Base-by-base conservation (phyloP, 2,113 vertebrate genomes). In the Corythornis madagascariensis region DNA sequence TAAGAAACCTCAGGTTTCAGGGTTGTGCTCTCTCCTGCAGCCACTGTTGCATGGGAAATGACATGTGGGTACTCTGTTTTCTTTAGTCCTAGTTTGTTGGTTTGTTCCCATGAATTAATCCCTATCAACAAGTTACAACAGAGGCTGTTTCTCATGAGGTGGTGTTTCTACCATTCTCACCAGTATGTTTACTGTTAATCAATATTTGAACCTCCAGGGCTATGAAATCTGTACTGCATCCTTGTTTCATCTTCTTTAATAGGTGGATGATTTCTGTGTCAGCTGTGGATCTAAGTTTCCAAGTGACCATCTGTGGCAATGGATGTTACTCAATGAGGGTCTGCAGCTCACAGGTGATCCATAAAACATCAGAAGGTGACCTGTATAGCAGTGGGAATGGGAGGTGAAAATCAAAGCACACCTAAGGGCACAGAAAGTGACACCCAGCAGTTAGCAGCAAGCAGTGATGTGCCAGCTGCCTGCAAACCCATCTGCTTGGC, bases 201-300 rank as follows among this genome's bases (percentile, higher is more conserved):
- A 67, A 92, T 95, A 92, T 81, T 75, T 78, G 60, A 95, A 75
- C 69, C 76, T 86, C 83, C 35, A 72, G 65, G 70, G 86, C 53
- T 94, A 57, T 0, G 1, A 67, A 90, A 86, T 78, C 76, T 90
- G 73, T 93, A 9, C 53, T 90, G 57, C 56, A 57, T 92, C 83
- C 76, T 71, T 38, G 28, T 94, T 93, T 92, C 72, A 81, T 91
- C 76, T 77, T 80, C 64, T 83, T 66, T 88, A 94, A 88, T 86
- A 48, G 72, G 78, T 86, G 52, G 76, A 57, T 88, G 88, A 84
- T 81, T 88, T 90, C 65, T 64, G 47, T 86, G 61, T 86, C 86
- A 83, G n/a, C 20, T 90, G 65, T 75, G 88, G 53, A 63, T 94
- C 60, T 81, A 77, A 83, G 93, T 91, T 92, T 94, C 73, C 75